These are phyloP conservation scores for Ypsolopha sequella DNA, from an alignment of 2,888 invertebrate species.

Conservation along the genomic window DNA sequence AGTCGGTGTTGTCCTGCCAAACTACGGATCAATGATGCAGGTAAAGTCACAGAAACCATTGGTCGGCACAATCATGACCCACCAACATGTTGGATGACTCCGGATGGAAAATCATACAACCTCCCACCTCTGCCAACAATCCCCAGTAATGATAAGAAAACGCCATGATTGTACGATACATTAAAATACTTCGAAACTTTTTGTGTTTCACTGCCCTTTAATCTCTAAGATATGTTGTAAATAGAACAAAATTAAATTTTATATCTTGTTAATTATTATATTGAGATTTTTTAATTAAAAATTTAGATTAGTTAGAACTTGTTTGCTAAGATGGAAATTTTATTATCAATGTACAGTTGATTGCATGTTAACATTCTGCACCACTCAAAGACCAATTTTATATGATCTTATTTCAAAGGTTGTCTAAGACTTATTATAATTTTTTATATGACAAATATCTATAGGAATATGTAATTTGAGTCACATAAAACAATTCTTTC, in stretches of 20 bases:
- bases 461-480: too few relatives aligned
- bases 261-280: conserved; percentile 4
- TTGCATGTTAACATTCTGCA: too few relatives aligned
- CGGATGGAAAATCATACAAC: conserved; percentile 58
- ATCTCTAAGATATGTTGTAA: neutral
- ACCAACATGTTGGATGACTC: conserved; percentile 64
- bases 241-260: conserved; percentile 6
- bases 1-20: conserved; percentile 62
- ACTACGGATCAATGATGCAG: conserved; percentile 53
- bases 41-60: conserved; percentile 58
- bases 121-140: conserved; percentile 41
- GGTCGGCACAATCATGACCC: conserved; percentile 61
- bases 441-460: too few relatives aligned
- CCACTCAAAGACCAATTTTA: neutral
- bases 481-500: too few relatives aligned
- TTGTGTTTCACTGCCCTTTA: conserved; percentile 12
- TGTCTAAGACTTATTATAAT: too few relatives aligned
- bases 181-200: conserved; percentile 26
- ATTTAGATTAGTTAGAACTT: neutral
- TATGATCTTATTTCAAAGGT: neutral
- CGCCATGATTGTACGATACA: conserved; percentile 22
- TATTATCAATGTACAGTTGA: too few relatives aligned
- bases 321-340: too few relatives aligned
- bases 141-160: conserved; percentile 22
- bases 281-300: conserved; percentile 9